Percentiles rank a stretch among this genome's conserved stretches.
Conservation (phyloP, 2,888 invertebrate species). For the Caradrina kadenii region DNA sequence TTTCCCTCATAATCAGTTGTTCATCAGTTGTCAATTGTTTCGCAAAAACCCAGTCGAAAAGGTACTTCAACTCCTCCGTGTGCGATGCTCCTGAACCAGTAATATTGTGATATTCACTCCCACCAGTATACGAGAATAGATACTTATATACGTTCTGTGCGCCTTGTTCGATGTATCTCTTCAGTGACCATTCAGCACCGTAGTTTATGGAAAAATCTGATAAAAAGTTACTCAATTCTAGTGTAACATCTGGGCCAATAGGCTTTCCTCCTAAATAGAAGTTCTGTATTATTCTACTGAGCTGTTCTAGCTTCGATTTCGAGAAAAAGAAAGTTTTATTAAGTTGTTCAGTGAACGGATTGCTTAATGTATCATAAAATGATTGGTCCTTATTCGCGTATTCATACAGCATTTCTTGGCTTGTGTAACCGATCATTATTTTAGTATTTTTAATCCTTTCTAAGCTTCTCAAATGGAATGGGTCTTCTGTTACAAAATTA, state of each 20-base stretch:
- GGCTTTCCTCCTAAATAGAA: slow-evolving; percentile 69
- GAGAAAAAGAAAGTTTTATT: slow-evolving; percentile 41
- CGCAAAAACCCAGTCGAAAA: slow-evolving; percentile 65
- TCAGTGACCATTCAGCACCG: slow-evolving; percentile 70
- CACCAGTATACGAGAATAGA: slow-evolving; percentile 71
- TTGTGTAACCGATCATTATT: slow-evolving; percentile 75
- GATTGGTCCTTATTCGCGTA: slow-evolving; percentile 64
- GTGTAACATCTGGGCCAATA: slow-evolving; percentile 62
- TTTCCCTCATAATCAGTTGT: slow-evolving; percentile 70
- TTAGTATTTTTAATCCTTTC: slow-evolving; percentile 61
- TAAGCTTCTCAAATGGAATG: slow-evolving; percentile 63
- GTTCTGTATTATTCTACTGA: slow-evolving; percentile 57
- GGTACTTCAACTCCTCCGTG: slow-evolving; percentile 72
- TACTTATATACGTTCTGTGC: slow-evolving; percentile 67
- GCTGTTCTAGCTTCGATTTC: slow-evolving; percentile 44
- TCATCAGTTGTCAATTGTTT: slow-evolving; percentile 58
- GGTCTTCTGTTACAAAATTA: slow-evolving; percentile 67
- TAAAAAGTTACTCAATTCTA: slow-evolving; percentile 67
- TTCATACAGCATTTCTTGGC: slow-evolving; percentile 70
- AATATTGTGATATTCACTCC: slow-evolving; percentile 65
- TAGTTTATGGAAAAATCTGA: slow-evolving; percentile 70
- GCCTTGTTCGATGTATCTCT: slow-evolving; percentile 68
- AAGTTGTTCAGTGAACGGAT: slow-evolving; percentile 46
- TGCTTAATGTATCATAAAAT: slow-evolving; percentile 46
- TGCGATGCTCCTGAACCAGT: slow-evolving; percentile 70